Evolutionary conservation across 2,797 vertebrate species (phyloP), one percentile per base, ranked within the genome.

Genomic region (Danio aesculapii): DNA sequence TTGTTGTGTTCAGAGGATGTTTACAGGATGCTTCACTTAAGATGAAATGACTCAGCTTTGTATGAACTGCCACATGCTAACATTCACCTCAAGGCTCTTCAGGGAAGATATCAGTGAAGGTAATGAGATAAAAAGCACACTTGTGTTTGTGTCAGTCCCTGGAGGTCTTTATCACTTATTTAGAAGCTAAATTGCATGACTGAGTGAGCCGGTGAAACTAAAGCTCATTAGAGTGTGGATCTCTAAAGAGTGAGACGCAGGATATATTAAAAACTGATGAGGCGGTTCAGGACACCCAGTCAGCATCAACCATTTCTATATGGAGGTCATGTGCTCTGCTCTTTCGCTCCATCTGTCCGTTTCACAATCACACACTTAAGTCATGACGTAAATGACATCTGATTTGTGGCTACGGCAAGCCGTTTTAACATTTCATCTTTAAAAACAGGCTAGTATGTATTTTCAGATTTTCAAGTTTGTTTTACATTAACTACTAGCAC

Each of bases 51-150:
- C 44, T 30, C 55, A 6, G 6, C 55, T 61, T 59, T 47, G 30
- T 70, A 70, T 70, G 6, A 55, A 70, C 16, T 55, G 53, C 30
- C 50, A 70, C 50, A 55, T 70, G 30, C 50, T 17, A 49, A 17
- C 16, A 55, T 16, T 41, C 30, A 53, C 50, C 50, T 43, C 16
- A 12, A 70, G 30, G 30, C 50, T 17, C 14, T 30, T 53, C 0
- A 30, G 8, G 50, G 16, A 55, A 55, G 50, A 70, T 70, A 55
- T 12, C 50, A 17, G 4, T 17, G 50, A 55, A 70, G 50, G 10
- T 13, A 70, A 17, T 70, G 68, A 70, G 68, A 70, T 70, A 43
- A 70, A 70, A 70, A 30, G 30, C 68, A 17, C 68, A 70, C 30
- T 1, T 55, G 50, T 41, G 66, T 69, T 52, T 55, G 50, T 53